Evolutionary conservation across 2,797 vertebrate species (phyloP).

Genomic region (Manis pentadactyla): DNA sequence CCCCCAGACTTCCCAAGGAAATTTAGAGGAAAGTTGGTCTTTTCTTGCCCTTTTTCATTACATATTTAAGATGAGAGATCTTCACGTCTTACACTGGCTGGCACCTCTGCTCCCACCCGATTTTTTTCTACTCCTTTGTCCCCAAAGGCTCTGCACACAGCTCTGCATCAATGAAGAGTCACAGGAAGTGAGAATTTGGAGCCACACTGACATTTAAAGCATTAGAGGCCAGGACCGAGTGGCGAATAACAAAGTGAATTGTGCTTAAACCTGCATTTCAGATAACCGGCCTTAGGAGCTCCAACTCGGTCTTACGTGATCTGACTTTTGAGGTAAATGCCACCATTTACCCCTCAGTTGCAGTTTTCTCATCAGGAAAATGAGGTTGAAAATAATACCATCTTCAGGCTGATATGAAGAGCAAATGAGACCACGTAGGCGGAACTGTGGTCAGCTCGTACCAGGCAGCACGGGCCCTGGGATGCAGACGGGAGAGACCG

Average conservation of each 20-base stretch:
- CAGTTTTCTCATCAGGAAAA: background rate
- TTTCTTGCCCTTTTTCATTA: background rate
- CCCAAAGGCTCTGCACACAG: background rate
- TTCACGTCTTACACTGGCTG: background rate
- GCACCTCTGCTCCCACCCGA: no score
- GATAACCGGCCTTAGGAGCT: background rate
- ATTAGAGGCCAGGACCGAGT: background rate
- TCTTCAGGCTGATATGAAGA: background rate
- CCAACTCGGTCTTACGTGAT: background rate
- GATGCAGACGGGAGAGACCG: accelerated
- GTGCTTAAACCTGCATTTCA: background rate
- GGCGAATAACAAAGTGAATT: no score
- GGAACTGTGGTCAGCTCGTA: no score
- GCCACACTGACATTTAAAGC: background rate
- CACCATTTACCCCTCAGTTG: background rate
- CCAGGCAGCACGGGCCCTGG: background rate
- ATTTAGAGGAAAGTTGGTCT: background rate
- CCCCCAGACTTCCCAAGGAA: background rate
- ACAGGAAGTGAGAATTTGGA: background rate
- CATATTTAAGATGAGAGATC: background rate
- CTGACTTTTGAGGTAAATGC: no score
- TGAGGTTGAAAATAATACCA: background rate
- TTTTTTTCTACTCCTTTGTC: background rate
- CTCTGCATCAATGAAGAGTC: accelerated
- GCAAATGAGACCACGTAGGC: background rate